Evolutionary conservation across 2,113 vertebrate genomes (phyloP).

Genomic region (Nycticryphes semicollaris): DNA sequence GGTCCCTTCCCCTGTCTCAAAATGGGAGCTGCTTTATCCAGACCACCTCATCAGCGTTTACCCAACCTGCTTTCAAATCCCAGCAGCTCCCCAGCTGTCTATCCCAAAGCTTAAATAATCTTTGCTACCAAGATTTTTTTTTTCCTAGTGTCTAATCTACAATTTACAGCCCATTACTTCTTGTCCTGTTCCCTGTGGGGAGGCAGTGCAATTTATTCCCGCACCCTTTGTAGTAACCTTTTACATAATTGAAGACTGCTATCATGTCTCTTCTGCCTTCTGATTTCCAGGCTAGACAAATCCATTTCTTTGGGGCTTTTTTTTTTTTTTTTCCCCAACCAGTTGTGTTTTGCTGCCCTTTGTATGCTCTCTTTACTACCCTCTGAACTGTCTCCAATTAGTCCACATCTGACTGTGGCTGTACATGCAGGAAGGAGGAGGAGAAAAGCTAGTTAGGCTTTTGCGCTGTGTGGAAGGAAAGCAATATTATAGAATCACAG

Average conservation of each 20-base stretch:
- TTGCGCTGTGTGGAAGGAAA: background rate
- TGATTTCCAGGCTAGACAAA: background rate
- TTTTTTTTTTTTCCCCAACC: no score
- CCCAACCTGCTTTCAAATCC: background rate
- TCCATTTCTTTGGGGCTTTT: background rate
- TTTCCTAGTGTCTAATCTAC: background rate
- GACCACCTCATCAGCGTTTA: background rate
- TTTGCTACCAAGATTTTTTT: background rate
- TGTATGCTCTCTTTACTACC: background rate
- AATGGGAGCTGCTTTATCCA: background rate
- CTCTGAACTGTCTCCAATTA: background rate
- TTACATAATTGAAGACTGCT: background rate
- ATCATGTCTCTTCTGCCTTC: background rate
- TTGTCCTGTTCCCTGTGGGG: background rate
- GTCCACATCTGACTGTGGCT: background rate
- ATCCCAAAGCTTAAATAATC: background rate
- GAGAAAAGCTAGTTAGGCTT: background rate
- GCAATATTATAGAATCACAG: background rate
- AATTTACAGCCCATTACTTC: slow-evolving; percentile 24
- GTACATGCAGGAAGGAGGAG: background rate
- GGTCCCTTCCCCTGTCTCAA: background rate
- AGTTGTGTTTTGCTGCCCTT: background rate
- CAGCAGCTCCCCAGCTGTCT: background rate
- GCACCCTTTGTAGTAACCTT: background rate
- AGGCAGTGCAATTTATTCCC: background rate